These are phyloP conservation scores for Clunio marinus DNA, from an alignment of 2,888 invertebrate species.

Conservation along the genomic window DNA sequence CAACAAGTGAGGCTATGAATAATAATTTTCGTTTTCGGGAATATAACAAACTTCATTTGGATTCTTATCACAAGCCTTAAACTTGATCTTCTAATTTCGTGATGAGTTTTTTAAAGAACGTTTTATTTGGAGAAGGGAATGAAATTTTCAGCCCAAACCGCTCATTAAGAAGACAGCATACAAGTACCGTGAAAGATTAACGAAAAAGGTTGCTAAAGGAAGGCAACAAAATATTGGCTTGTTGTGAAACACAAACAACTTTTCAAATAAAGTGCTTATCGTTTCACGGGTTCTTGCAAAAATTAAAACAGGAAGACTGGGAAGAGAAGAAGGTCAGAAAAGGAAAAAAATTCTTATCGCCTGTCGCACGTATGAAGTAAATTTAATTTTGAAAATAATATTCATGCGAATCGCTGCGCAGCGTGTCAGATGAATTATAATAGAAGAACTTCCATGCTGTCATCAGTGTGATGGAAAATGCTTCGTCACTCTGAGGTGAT, in stretches of 20 bases:
- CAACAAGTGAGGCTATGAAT: constrained; percentile 19
- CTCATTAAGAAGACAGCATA: not conserved
- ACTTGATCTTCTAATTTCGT: constrained; percentile 18
- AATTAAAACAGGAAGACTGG: not conserved
- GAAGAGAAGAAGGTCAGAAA: constrained; percentile 7
- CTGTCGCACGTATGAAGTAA: constrained; percentile 1
- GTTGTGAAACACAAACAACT: not conserved
- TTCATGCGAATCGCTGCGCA: not conserved
- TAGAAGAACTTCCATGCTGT: not conserved
- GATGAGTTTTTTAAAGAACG: not conserved
- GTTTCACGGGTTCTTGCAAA: constrained; percentile 10
- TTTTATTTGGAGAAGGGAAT: not conserved
- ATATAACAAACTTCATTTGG: not conserved
- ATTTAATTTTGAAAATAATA: not conserved
- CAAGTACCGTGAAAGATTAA: not conserved
- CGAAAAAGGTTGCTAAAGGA: not conserved
- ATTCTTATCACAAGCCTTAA: constrained; percentile 3
- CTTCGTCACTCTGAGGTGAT: not conserved
- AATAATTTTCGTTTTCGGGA: not conserved
- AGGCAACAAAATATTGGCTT: too few relatives aligned
- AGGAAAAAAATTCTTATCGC: constrained; percentile 8
- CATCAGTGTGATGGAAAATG: not conserved
- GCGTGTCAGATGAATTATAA: not conserved
- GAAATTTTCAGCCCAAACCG: not conserved
- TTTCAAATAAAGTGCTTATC: constrained; percentile 13